These are phyloP conservation scores for Pseudorhiza aurosa DNA, from an alignment of 30 jellyfish, hydroid and myxozoan genomes.

Conservation along the genomic window DNA sequence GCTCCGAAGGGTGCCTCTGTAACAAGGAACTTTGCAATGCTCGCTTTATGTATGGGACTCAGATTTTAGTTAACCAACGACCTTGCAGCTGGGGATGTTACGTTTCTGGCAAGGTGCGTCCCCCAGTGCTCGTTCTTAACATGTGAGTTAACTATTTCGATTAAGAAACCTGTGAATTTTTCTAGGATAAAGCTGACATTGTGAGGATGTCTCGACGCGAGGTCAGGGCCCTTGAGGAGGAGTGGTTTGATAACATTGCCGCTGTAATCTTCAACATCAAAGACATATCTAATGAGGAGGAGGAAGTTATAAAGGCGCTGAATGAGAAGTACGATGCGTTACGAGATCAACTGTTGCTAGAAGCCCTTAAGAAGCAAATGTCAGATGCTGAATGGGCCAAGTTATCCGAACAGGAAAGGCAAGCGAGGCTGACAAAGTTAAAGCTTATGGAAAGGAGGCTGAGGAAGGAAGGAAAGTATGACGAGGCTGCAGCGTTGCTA, in stretches of 20 bases:
- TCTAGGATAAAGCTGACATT: constrained; percentile 59
- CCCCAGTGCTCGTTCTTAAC: too few species aligned
- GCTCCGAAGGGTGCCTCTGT: too few species aligned
- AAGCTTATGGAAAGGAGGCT: constrained; percentile 87
- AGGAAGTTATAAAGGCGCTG: constrained; percentile 80
- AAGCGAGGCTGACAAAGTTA: constrained; percentile 81
- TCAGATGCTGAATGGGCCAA: constrained; percentile 94
- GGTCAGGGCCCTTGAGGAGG: constrained; percentile 67
- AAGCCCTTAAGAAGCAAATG: constrained; percentile 80
- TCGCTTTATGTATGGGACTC: too few species aligned
- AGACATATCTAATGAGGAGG: constrained; percentile 84
- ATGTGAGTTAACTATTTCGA: too few species aligned
- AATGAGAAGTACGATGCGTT: constrained; percentile 82
- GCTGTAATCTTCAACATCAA: constrained; percentile 70
- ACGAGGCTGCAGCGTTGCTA: constrained; percentile 87
- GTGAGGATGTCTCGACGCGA: constrained; percentile 52
- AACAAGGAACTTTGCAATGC: too few species aligned
- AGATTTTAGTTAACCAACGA: too few species aligned
- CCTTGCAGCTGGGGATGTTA: too few species aligned
- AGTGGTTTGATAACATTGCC: constrained; percentile 92
- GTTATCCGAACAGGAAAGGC: constrained; percentile 92
- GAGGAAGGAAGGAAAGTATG: constrained; percentile 88
- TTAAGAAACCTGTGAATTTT: too few species aligned
- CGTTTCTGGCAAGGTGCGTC: too few species aligned
- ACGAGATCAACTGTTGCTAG: constrained; percentile 84